Evolutionary conservation across 2,113 vertebrate species (phyloP), one percentile per base, ranked within the genome.

Genomic region (Gallinago media): DNA sequence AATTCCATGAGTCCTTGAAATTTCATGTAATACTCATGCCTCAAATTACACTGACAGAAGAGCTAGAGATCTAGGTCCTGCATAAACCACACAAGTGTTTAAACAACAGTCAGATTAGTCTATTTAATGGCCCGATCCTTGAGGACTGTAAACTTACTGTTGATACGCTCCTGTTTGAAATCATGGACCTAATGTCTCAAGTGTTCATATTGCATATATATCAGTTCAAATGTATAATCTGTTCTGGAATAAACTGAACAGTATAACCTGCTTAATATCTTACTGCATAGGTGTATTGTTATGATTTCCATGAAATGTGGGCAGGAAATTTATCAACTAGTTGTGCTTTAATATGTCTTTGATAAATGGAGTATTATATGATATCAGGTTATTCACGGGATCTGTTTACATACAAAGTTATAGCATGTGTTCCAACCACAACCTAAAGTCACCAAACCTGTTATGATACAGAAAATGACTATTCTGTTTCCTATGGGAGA

Each of bases 11-110:
- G 21, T 19, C 18, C 6, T 55, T 68, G 29, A 61, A 63, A 84
- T 65, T 21, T 25, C 40, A 73, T 77, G 49, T 25, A 38, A 20
- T 34, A 6, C 8, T 66, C 4, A 11, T 47, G 44, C 9, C 32
- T 42, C 61, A 26, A 84, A 52, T 36, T 50, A 4, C 11, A 19
- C 12, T 42, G 31, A 15, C 2, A 6, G 23, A 84, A 20, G 7
- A 70, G 11, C 8, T n/a, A 17, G 16, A 77, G 12, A 34, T 76
- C 11, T 49, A 46, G 26, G 29, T 65, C 15, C 8, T 52, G 34
- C 34, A 55, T 0, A 8, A 70, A 55, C 9, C 46, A 66, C 17
- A 6, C 0, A 0, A 72, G 8, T 13, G 7, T 50, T 89, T 92
- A 58, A 68, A 65, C 8, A 63, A 12, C 31, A 40, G 16, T n/a